A percentile compares a stretch with the other conserved stretches of the same genome.
Conservation (phyloP, 2,888 invertebrate genomes). For the Andricus curvator region DNA sequence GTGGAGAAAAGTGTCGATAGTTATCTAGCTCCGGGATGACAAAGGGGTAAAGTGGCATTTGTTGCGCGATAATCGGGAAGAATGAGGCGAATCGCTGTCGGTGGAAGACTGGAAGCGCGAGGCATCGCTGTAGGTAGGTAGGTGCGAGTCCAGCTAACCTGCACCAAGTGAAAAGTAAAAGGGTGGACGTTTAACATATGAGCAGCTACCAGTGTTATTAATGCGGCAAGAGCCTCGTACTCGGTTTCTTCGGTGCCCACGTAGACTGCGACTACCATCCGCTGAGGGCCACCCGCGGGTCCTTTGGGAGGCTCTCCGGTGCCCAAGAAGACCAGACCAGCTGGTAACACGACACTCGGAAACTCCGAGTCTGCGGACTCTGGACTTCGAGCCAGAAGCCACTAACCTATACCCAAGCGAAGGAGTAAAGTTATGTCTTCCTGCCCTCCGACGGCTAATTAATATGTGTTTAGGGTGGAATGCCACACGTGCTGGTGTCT, state of each 20-base stretch:
- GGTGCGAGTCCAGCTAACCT: constrained; percentile 46
- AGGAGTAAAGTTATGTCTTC: constrained; percentile 72
- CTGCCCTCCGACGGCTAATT: constrained; percentile 68
- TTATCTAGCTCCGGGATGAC: constrained; percentile 21
- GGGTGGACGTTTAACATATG: constrained; percentile 78
- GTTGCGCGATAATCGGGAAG: constrained; percentile 57
- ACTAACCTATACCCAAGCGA: constrained; percentile 55
- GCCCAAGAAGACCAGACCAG: constrained; percentile 20
- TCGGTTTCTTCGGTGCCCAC: constrained; percentile 68
- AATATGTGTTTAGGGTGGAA: constrained; percentile 71
- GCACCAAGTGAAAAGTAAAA: constrained; percentile 53
- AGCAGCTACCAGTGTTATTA: constrained; percentile 78
- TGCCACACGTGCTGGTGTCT: constrained; percentile 55
- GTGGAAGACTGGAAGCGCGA: constrained; percentile 40
- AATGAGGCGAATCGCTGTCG: constrained; percentile 51
- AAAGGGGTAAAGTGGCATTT: constrained; percentile 34
- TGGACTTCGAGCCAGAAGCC: constrained; percentile 17
- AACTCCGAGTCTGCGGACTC: constrained; percentile 58
- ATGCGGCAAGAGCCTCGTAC: constrained; percentile 73
- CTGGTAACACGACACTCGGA: constrained; percentile 73
- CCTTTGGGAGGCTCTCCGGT: constrained; percentile 55
- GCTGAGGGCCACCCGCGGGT: constrained; percentile 69
- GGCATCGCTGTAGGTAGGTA: constrained; percentile 66
- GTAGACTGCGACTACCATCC: constrained; percentile 53
- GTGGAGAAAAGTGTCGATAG: constrained; percentile 32